These are phyloP conservation scores for Temnothorax rugatulus DNA, from an alignment of 2,888 invertebrate genomes.

Conservation along the genomic window DNA sequence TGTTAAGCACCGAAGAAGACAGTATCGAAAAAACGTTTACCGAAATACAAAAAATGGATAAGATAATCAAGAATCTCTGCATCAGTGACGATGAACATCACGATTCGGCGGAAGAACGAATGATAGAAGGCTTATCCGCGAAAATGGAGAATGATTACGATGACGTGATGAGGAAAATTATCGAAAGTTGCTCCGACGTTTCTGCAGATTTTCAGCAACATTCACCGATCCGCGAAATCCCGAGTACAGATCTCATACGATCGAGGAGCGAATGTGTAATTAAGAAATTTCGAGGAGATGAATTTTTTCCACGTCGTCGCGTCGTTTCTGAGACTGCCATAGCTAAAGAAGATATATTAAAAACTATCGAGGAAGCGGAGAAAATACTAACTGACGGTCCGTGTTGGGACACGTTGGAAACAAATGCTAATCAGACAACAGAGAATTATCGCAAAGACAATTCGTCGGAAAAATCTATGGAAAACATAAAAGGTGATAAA, in stretches of 20 bases:
- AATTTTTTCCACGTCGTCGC: background rate
- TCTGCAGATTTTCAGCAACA: background rate
- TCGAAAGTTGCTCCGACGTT: constrained; percentile 11
- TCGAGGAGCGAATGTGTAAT: background rate
- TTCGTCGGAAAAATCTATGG: background rate
- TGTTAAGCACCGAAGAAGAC: background rate
- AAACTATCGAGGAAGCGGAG: constrained; percentile 37
- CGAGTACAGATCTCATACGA: background rate
- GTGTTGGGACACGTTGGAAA: background rate
- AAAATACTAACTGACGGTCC: constrained; percentile 30
- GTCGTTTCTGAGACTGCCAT: constrained; percentile 29
- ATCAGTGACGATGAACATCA: constrained; percentile 6
- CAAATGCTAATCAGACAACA: background rate
- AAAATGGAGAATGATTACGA: constrained; percentile 26
- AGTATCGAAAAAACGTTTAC: background rate
- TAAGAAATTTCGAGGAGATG: background rate
- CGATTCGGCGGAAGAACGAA: constrained; percentile 21
- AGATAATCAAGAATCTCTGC: constrained; percentile 4
- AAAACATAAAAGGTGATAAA: background rate
- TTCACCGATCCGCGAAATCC: background rate
- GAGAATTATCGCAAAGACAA: background rate
- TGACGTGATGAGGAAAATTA: constrained; percentile 23
- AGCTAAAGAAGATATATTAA: constrained; percentile 39
- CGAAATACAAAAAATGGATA: constrained; percentile 26
- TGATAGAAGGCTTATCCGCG: constrained; percentile 1